phyloP scores from a whole-genome alignment of 2,797 vertebrate genomes.

The Xenopus petersii region DNA sequence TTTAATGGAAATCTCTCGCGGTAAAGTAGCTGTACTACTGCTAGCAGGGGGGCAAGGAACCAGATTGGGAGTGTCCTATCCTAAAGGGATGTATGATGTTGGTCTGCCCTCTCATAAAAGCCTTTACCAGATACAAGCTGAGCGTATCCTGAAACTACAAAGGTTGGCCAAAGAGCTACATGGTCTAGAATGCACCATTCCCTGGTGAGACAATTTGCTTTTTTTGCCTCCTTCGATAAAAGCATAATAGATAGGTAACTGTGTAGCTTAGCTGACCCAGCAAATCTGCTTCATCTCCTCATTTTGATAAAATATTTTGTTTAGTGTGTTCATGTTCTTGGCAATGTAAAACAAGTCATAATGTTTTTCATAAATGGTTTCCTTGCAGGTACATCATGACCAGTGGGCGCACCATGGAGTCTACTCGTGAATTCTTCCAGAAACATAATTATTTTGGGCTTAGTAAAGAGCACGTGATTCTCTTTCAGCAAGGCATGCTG shows the following conservation, averaged over 20 bases:
- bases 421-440: constrained; percentile 83
- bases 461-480: constrained; percentile 77
- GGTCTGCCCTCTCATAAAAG: constrained; percentile 91
- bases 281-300: too few relatives aligned
- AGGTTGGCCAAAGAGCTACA: constrained; percentile 78
- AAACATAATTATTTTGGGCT: constrained; percentile 84
- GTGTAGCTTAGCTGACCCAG: too few relatives aligned
- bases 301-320: too few relatives aligned
- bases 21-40: constrained; percentile 84
- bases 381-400: constrained; percentile 94
- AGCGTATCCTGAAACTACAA: constrained; percentile 86
- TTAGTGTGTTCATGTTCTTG: too few relatives aligned
- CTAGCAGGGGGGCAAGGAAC: constrained; percentile 93
- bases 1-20: constrained; percentile 68
- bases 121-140: constrained; percentile 95
- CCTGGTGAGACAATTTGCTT: constrained; percentile 78
- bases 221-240: neutral
- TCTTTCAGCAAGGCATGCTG: constrained; percentile 97
- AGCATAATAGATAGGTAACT: too few relatives aligned
- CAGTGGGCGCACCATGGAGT: constrained; percentile 88
- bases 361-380: neutral
- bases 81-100: constrained; percentile 96
- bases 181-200: constrained; percentile 76
- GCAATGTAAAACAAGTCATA: too few relatives aligned
- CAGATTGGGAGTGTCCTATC: constrained; percentile 87